Evolutionary conservation across 2,888 invertebrate genomes (phyloP), one percentile per base, ranked within the genome.

Genomic region (Netelia inedita): DNA sequence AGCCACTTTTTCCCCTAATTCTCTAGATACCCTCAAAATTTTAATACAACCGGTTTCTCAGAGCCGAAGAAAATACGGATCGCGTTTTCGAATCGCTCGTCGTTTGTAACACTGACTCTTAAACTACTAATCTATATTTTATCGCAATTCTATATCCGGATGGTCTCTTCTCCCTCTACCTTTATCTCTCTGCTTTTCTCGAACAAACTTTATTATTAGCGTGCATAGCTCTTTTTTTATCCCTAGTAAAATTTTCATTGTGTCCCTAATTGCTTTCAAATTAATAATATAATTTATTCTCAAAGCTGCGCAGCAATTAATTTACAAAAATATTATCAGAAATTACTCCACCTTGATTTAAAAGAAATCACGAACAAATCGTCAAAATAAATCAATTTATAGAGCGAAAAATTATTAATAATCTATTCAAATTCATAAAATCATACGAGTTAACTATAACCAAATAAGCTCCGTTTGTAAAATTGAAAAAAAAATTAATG

Each of bases 111-210:
- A 83, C 53, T 75, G 88, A 81, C 84, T 87, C 87, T 90, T 90
- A 91, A 91, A 90, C 87, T 89, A 83, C 86, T 87, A 87, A 90
- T 88, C 89, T 87, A 85, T 84, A 87, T 83, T 90, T 90, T 88
- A 90, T 83, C 79, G 53, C 71, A 10, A 14, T 66, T 71, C 23
- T 79, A 74, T 75, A 66, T 57, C 23, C 14, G 16, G 57, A 63
- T 63, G 53, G 46, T 63, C 19, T 43, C 50, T 19, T 19, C 19
- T 57, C 57, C 10, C 57, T 57, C 16, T 57, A 5, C 8, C 57
- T 57, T 46, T 65, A 11, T 50, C 50, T 65, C 50, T 75, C 46
- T 23, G 11, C 59, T 28, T 50, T 23, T 35, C 28, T 16, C 28
- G 35, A 35, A 35, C 50, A 11, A n/a, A 8, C 2, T 65, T 46